Percentiles rank a stretch among this genome's conserved stretches.
Evolutionary conservation across 64 coral and sea anemone species (phyloP).

Genomic region (Orbicella faveolata): DNA sequence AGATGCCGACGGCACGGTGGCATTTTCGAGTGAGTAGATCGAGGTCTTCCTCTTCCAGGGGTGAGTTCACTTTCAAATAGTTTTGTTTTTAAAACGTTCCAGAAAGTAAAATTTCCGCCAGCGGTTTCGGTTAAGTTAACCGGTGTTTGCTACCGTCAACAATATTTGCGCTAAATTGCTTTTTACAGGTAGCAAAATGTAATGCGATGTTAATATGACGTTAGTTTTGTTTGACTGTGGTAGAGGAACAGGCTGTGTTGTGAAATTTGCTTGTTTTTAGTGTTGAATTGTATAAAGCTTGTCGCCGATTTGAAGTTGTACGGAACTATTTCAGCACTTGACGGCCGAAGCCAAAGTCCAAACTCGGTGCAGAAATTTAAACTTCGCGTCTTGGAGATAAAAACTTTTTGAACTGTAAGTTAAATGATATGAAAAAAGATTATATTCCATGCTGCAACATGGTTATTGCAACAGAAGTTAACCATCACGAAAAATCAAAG

Average conservation of each 20-base stretch:
- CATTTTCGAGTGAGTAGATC: neutral
- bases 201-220: neutral
- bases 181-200: neutral
- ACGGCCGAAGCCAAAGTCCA: neutral
- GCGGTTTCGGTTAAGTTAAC: neutral
- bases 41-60: neutral
- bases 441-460: too few species aligned
- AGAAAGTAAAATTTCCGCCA: neutral
- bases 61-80: neutral
- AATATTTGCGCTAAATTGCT: neutral
- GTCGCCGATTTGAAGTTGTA: neutral
- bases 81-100: neutral
- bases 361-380: neutral
- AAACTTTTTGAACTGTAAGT: too few species aligned
- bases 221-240: neutral
- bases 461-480: too few species aligned
- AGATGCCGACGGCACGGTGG: neutral
- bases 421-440: too few species aligned
- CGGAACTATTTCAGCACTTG: neutral
- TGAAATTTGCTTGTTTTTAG: neutral
- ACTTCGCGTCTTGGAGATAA: too few species aligned
- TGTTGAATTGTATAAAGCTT: neutral
- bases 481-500: too few species aligned
- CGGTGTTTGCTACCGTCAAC: neutral
- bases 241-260: neutral